Conservation (phyloP, 2,797 vertebrate genomes). For the Lepus townsendii region DNA sequence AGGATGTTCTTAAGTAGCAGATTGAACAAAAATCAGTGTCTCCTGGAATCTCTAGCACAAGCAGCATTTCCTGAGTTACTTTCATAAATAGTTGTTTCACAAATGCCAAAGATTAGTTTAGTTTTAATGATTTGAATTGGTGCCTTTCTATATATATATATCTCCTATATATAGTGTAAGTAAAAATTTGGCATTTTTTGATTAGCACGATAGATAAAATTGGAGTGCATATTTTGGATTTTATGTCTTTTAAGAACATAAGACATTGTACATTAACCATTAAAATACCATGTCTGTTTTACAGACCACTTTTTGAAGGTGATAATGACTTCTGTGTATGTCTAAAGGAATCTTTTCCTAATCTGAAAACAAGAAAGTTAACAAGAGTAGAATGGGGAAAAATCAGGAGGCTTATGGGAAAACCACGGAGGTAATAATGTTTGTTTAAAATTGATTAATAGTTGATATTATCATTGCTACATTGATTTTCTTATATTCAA, state of each 20-base stretch:
- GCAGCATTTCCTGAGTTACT: slow-evolving; percentile 18
- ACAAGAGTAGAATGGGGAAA: slow-evolving; percentile 99
- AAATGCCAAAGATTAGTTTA: slow-evolving; percentile 35
- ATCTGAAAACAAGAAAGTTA: slow-evolving; percentile 97
- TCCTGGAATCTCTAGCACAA: slow-evolving; percentile 3
- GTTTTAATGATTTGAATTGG: slow-evolving; percentile 39
- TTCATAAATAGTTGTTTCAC: slow-evolving; percentile 46
- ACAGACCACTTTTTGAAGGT: slow-evolving; percentile 98
- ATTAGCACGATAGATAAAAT: slow-evolving; percentile 30
- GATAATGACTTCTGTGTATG: slow-evolving; percentile 99
- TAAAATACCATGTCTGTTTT: slow-evolving; percentile 81
- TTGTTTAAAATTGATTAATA: slow-evolving; percentile 50
- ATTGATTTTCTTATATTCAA: slow-evolving; percentile 9
- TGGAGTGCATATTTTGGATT: slow-evolving; percentile 29
- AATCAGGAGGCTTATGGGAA: slow-evolving; percentile 98
- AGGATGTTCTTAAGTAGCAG: neutral
- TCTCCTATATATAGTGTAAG: neutral
- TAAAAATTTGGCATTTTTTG: slow-evolving; percentile 33
- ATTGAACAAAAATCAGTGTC: neutral
- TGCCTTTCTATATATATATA: neutral
- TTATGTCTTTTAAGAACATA: slow-evolving; percentile 57
- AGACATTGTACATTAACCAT: slow-evolving; percentile 57
- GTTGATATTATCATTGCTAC: neutral
- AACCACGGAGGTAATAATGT: slow-evolving; percentile 95
- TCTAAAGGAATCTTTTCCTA: slow-evolving; percentile 98